Evolutionary conservation across 2,797 vertebrate species (phyloP).

Genomic region (Capromys pilorides): DNA sequence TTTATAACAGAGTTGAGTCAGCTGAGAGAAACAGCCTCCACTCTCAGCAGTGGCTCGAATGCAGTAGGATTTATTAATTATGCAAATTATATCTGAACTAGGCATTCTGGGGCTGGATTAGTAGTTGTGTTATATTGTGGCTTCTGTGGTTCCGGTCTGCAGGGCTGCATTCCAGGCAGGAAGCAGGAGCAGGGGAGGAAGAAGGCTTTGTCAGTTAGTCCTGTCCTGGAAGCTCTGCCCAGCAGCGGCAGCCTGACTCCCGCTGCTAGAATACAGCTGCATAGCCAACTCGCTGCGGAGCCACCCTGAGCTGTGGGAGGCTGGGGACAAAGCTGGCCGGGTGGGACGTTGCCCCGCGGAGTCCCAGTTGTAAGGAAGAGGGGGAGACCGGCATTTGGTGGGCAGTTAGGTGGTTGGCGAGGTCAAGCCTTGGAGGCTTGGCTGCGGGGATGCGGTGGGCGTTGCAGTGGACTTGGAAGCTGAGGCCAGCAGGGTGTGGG

Average conservation of each 20-base stretch:
- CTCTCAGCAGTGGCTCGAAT: background rate
- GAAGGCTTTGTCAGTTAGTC: background rate
- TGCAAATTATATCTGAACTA: background rate
- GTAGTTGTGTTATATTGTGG: background rate
- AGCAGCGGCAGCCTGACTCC: background rate
- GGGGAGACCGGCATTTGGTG: background rate
- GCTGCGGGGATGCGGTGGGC: background rate
- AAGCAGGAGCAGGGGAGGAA: background rate
- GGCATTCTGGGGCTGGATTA: background rate
- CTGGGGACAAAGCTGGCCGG: background rate
- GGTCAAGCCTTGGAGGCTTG: background rate
- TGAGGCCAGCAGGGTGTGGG: background rate
- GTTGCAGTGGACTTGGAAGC: background rate
- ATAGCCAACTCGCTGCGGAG: no score
- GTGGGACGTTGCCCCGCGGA: background rate
- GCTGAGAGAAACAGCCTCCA: background rate
- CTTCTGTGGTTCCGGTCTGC: background rate
- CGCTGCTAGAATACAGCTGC: background rate
- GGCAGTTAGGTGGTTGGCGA: background rate
- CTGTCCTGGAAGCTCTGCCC: background rate
- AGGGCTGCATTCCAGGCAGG: background rate
- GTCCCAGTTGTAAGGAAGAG: background rate
- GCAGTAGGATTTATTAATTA: background rate
- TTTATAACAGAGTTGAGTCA: background rate
- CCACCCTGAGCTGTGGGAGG: background rate